Conservation (phyloP, 2,888 invertebrate genomes). For the Xylota segnis region DNA sequence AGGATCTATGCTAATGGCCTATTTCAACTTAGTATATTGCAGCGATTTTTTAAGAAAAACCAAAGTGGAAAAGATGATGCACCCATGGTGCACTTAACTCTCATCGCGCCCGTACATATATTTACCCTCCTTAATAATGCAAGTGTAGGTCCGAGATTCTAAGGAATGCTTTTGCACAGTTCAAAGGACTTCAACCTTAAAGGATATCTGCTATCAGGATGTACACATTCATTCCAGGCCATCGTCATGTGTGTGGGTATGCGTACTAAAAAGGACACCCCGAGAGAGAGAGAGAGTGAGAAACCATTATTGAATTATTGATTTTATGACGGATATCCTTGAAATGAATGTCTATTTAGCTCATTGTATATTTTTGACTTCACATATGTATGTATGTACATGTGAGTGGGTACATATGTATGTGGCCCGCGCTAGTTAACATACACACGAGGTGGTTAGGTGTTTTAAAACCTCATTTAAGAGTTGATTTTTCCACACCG, state of each 20-base stretch:
- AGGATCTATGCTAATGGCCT: no score
- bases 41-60: neutral
- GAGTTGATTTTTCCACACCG: neutral
- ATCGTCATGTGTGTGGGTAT: neutral
- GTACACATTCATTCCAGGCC: neutral
- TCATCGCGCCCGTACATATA: neutral
- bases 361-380: constrained; percentile 27
- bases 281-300: neutral
- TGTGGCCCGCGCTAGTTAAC: neutral
- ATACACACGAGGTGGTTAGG: neutral
- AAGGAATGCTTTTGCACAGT: neutral
- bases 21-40: no score
- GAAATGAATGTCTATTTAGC: constrained; percentile 1
- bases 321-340: constrained; percentile 36
- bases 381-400: no score
- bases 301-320: constrained; percentile 55
- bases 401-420: no score
- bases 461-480: neutral
- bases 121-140: constrained; percentile 30
- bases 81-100: constrained; percentile 25
- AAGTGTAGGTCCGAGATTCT: neutral
- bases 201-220: neutral
- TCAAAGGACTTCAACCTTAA: constrained; percentile 9
- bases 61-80: neutral
- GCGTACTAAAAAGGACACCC: constrained; percentile 1